Percentiles rank a stretch among this genome's conserved stretches.
These are phyloP conservation scores for Drosophila asahinai DNA, from an alignment of 1,140 invertebrate species.

Conservation along the genomic window DNA sequence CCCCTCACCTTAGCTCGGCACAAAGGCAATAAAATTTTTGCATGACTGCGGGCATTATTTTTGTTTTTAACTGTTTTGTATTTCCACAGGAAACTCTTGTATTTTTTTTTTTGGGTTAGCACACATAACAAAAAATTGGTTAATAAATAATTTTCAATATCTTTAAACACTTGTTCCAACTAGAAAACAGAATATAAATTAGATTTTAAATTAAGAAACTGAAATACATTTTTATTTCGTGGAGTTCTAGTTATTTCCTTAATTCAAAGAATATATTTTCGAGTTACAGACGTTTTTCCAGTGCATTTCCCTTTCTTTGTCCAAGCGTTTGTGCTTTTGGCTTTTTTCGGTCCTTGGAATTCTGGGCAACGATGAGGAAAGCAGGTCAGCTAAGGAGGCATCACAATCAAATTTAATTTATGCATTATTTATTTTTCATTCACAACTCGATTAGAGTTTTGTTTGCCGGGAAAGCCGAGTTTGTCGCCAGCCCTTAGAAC, in stretches of 20 bases:
- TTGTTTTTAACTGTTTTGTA: slow-evolving; percentile 64
- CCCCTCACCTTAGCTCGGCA: slow-evolving; percentile 8
- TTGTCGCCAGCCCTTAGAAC: slow-evolving; percentile 24
- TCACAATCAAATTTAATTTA: slow-evolving; percentile 55
- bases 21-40: slow-evolving; percentile 68
- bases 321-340: slow-evolving; percentile 40
- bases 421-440: slow-evolving; percentile 64
- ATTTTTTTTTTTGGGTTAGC: slow-evolving; percentile 12
- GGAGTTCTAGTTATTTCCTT: background rate
- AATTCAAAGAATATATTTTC: no score
- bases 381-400: slow-evolving; percentile 20
- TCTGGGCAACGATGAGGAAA: background rate
- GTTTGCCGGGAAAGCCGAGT: slow-evolving; percentile 8
- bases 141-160: background rate
- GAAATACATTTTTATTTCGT: no score
- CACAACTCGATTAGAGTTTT: slow-evolving; percentile 38
- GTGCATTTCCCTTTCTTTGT: background rate
- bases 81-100: slow-evolving; percentile 27
- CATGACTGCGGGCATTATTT: slow-evolving; percentile 74
- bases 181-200: no score
- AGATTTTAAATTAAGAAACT: no score
- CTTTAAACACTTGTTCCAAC: no score
- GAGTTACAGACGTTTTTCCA: background rate
- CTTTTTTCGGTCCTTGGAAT: slow-evolving; percentile 12
- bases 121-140: background rate